These are phyloP conservation scores for Actias luna DNA, from an alignment of 2,888 invertebrate genomes.

Conservation along the genomic window DNA sequence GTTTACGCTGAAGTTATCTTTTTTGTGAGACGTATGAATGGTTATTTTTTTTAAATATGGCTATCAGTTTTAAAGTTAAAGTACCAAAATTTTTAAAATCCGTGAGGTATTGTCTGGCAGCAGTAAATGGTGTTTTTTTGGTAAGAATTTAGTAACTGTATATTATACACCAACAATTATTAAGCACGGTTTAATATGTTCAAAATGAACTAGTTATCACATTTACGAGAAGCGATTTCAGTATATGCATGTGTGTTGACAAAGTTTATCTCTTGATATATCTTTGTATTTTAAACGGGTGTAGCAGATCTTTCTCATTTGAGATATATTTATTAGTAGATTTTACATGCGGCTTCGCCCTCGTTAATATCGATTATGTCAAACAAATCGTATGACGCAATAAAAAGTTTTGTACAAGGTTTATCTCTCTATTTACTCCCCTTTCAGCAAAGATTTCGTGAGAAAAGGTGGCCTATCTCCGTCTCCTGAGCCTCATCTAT, in stretches of 20 bases:
- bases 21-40: conserved; percentile 32
- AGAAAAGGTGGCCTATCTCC: too few relatives aligned
- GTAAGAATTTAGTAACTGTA: conserved; percentile 71
- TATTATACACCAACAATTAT: background rate
- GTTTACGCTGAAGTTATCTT: conserved; percentile 46
- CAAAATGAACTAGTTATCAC: background rate
- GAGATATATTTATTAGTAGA: too few relatives aligned
- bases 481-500: too few relatives aligned
- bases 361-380: too few relatives aligned
- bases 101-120: conserved; percentile 87
- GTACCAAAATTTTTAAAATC: conserved; percentile 72
- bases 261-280: conserved; percentile 1
- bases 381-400: too few relatives aligned
- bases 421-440: too few relatives aligned
- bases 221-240: background rate
- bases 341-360: too few relatives aligned
- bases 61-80: conserved; percentile 66
- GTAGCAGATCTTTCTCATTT: background rate
- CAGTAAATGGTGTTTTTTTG: conserved; percentile 88
- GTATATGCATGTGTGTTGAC: conserved; percentile 3
- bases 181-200: background rate
- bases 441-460: too few relatives aligned
- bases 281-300: background rate
- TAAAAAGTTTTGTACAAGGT: too few relatives aligned
- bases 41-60: conserved; percentile 32